These are phyloP conservation scores for Proterorhinus semilunaris DNA, from an alignment of 2,113 vertebrate genomes.

Conservation along the genomic window DNA sequence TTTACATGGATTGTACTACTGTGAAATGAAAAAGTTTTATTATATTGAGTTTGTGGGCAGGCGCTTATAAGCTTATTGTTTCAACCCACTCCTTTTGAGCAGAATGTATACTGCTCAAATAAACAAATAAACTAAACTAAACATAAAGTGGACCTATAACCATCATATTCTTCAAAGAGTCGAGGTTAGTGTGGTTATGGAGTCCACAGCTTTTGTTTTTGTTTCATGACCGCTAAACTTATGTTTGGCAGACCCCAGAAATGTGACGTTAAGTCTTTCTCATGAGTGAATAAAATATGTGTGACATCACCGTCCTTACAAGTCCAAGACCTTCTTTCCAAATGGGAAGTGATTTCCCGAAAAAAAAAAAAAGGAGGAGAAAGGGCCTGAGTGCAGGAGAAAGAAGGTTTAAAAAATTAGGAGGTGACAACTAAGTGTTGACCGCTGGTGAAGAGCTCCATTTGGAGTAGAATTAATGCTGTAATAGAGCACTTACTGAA, in stretches of 20 bases:
- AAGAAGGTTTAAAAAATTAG: conserved; percentile 16
- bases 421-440: conserved; percentile 42
- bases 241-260: not conserved
- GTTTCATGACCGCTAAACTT: not conserved
- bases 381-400: not conserved
- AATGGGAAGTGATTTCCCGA: conserved; percentile 3
- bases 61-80: too few species aligned
- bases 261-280: not conserved
- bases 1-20: too few species aligned
- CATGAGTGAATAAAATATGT: conserved; percentile 1
- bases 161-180: not conserved
- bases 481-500: conserved; percentile 68
- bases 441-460: conserved; percentile 51
- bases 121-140: too few species aligned
- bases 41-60: too few species aligned
- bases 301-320: not conserved
- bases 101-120: too few species aligned
- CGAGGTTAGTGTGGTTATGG: not conserved
- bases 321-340: not conserved
- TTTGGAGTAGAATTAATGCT: conserved; percentile 60
- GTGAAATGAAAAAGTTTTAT: too few species aligned
- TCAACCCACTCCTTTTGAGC: too few species aligned
- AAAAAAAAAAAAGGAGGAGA: conserved; percentile 1
- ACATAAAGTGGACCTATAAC: not conserved
- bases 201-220: not conserved